These are phyloP conservation scores for Homalodisca vitripennis DNA, from an alignment of 1,140 invertebrate species.

Conservation along the genomic window DNA sequence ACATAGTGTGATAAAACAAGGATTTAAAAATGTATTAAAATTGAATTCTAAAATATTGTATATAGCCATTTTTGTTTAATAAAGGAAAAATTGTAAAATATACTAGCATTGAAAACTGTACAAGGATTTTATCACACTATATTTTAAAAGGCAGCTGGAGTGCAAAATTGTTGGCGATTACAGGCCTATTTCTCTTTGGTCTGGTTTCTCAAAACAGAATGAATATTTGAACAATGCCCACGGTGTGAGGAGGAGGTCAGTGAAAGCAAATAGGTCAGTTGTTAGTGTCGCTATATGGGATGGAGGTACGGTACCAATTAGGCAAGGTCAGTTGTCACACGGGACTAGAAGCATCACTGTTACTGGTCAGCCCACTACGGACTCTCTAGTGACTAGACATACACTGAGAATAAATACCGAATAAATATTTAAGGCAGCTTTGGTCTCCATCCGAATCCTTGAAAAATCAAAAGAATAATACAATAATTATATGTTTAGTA, in stretches of 20 bases:
- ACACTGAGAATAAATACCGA: conserved; percentile 45
- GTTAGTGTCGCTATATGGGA: background rate
- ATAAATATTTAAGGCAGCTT: conserved; percentile 64
- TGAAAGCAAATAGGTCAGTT: background rate
- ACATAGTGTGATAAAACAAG: too few species aligned
- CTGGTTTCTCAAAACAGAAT: background rate
- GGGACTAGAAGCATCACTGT: conserved; percentile 27
- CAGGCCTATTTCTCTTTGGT: too few species aligned
- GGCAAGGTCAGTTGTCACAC: conserved; percentile 11
- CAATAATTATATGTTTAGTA: too few species aligned
- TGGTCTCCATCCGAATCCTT: conserved; percentile 57
- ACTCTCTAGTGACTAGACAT: conserved; percentile 21
- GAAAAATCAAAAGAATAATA: conserved; percentile 38
- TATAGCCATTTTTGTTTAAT: too few species aligned
- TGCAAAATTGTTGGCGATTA: too few species aligned
- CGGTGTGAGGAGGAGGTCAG: background rate
- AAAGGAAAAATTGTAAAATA: too few species aligned
- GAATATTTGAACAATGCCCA: conserved; percentile 16
- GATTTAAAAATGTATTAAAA: too few species aligned
- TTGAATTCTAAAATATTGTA: too few species aligned
- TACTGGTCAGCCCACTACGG: conserved; percentile 26
- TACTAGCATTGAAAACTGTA: too few species aligned
- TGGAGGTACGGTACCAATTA: background rate
- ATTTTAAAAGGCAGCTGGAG: too few species aligned
- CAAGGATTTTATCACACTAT: too few species aligned